phyloP scores from a whole-genome alignment of 2,888 invertebrate genomes.

The Microplitis manilae region DNA sequence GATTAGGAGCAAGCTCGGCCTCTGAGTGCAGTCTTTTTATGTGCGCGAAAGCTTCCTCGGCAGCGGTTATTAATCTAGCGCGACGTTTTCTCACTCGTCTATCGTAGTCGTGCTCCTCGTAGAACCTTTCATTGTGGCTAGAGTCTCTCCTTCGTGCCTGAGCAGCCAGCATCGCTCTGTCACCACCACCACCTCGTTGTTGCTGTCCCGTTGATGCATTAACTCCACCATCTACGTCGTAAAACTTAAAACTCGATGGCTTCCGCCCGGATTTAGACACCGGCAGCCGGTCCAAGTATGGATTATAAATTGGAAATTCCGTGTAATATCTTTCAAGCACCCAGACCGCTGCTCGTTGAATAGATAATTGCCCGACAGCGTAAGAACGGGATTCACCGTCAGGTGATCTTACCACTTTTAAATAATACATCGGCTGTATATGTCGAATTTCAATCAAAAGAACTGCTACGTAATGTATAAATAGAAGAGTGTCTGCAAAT shows the following conservation, averaged over 20 bases:
- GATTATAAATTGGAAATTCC: constrained; percentile 97
- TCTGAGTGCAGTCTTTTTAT: constrained; percentile 87
- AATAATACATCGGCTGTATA: constrained; percentile 89
- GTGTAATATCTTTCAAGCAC: constrained; percentile 95
- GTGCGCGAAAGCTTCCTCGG: constrained; percentile 98
- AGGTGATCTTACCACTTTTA: constrained; percentile 93
- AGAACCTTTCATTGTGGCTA: constrained; percentile 97
- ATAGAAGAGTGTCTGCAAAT: constrained; percentile 93
- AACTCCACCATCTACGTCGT: constrained; percentile 92
- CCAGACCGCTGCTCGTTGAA: constrained; percentile 96
- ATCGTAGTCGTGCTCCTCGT: constrained; percentile 98
- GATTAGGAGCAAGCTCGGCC: constrained; percentile 80
- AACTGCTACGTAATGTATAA: constrained; percentile 95
- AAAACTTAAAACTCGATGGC: constrained; percentile 93
- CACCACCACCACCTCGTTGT: constrained; percentile 60
- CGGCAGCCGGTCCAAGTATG: constrained; percentile 92
- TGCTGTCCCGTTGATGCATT: constrained; percentile 79
- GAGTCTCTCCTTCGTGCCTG: constrained; percentile 90
- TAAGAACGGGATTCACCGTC: constrained; percentile 94
- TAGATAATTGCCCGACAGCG: constrained; percentile 91
- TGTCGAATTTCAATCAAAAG: constrained; percentile 95
- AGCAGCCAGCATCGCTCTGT: constrained; percentile 72
- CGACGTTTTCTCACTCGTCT: constrained; percentile 91
- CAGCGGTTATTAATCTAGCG: constrained; percentile 91
- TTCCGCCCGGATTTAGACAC: constrained; percentile 86